Evolutionary conservation across 2,113 vertebrate species (phyloP).

Genomic region (Verasper variegatus): DNA sequence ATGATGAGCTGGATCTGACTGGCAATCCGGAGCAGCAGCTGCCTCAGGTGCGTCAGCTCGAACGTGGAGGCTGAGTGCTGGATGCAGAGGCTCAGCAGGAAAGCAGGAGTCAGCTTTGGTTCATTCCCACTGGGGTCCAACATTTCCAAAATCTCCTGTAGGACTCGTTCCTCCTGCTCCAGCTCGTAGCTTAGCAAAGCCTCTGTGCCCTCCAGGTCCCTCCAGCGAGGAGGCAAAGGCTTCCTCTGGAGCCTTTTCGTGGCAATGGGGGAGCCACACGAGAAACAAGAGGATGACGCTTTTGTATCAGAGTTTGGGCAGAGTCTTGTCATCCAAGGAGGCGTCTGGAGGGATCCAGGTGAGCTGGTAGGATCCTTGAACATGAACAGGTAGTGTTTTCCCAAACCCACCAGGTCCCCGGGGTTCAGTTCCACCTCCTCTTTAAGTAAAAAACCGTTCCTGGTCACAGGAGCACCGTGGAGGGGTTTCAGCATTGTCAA

Average conservation of each 20-base stretch:
- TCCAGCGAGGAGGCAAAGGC: conserved; percentile 59
- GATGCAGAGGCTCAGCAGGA: conserved; percentile 83
- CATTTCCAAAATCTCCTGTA: conserved; percentile 74
- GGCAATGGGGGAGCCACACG: conserved; percentile 56
- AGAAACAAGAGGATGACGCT: conserved; percentile 51
- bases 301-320: conserved; percentile 45
- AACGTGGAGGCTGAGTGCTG: conserved; percentile 76
- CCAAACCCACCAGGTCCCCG: conserved; percentile 83
- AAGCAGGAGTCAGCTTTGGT: conserved; percentile 79
- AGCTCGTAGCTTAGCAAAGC: conserved; percentile 70
- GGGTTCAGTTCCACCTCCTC: conserved; percentile 77
- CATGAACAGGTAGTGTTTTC: conserved; percentile 84
- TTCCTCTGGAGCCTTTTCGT: conserved; percentile 32
- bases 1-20: conserved; percentile 78
- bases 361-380: conserved; percentile 82
- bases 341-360: conserved; percentile 49
- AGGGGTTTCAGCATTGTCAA: conserved; percentile 76
- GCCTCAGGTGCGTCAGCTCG: conserved; percentile 69
- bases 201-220: conserved; percentile 68
- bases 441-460: conserved; percentile 77
- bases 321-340: conserved; percentile 76
- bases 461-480: conserved; percentile 76
- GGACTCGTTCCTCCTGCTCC: conserved; percentile 77
- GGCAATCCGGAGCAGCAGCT: conserved; percentile 78
- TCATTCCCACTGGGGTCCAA: conserved; percentile 61